These are phyloP conservation scores for Phymanthus crucifer DNA, from an alignment of 92 coral and sea anemone genomes.

Conservation along the genomic window DNA sequence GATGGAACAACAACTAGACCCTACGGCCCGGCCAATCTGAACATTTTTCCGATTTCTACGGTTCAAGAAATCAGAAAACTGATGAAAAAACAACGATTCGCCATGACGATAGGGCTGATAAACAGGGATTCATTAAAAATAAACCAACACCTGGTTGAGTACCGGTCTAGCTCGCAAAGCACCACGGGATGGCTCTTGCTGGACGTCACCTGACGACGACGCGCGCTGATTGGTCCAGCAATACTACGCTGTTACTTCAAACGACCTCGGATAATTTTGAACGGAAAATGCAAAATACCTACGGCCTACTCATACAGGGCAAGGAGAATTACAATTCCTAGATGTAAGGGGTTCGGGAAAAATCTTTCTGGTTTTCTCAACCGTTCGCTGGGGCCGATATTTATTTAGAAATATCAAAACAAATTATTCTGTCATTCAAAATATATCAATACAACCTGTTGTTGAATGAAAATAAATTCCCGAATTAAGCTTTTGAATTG, in stretches of 20 bases:
- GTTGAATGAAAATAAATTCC: constrained; percentile 14
- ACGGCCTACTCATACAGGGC: constrained; percentile 62
- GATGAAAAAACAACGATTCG: constrained; percentile 93
- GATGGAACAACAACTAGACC: constrained; percentile 30
- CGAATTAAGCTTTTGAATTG: constrained; percentile 22
- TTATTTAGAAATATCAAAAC: constrained; percentile 7
- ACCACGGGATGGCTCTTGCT: constrained; percentile 78
- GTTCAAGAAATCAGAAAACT: constrained; percentile 89
- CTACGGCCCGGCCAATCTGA: constrained; percentile 29
- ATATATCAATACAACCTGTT: constrained; percentile 14
- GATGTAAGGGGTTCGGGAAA: not conserved
- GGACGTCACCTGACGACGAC: constrained; percentile 68
- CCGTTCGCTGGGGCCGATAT: not conserved
- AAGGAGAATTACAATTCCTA: constrained; percentile 53
- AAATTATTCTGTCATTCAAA: not conserved
- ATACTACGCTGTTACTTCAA: constrained; percentile 20
- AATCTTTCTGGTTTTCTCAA: not conserved
- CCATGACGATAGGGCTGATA: constrained; percentile 99
- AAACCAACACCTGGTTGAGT: constrained; percentile 93
- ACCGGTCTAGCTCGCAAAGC: constrained; percentile 70
- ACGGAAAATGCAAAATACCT: constrained; percentile 72
- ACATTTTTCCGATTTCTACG: constrained; percentile 44
- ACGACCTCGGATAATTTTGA: constrained; percentile 64
- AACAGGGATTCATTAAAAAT: constrained; percentile 98
- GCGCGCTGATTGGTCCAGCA: constrained; percentile 62